Evolutionary conservation across 2,797 vertebrate genomes (phyloP).

Genomic region (Clarias fuscus): DNA sequence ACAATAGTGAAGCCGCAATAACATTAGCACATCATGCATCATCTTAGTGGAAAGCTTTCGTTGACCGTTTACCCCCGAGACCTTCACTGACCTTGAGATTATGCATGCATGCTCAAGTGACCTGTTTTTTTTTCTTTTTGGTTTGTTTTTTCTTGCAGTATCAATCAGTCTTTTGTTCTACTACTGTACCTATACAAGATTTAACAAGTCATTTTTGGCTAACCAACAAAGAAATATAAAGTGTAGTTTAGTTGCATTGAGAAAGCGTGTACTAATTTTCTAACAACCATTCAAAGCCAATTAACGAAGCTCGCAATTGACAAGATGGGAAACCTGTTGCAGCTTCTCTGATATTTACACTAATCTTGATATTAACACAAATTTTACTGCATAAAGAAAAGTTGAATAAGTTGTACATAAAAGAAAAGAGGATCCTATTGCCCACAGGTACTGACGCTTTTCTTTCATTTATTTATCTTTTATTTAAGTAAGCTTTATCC

Average conservation of each 20-base stretch:
- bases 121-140: not conserved
- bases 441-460: not conserved
- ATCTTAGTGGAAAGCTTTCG: conserved; percentile 1
- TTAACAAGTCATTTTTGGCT: conserved; percentile 55
- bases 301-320: conserved; percentile 16
- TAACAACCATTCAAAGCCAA: conserved; percentile 55
- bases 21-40: conserved; percentile 28
- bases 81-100: not conserved
- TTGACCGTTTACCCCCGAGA: conserved; percentile 1
- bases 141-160: not conserved
- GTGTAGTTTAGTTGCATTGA: conserved; percentile 55
- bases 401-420: conserved; percentile 40
- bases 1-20: conserved; percentile 27
- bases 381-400: conserved; percentile 18
- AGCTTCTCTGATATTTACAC: conserved; percentile 65
- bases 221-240: conserved; percentile 52
- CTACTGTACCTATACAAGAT: conserved; percentile 55
- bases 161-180: conserved; percentile 45
- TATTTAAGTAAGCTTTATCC: not conserved
- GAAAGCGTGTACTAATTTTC: conserved; percentile 67
- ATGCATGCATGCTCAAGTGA: not conserved
- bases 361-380: conserved; percentile 59
- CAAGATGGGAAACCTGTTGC: conserved; percentile 61
- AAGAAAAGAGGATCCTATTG: conserved; percentile 36
- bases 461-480: conserved; percentile 1